phyloP scores from a whole-genome alignment of 2,797 vertebrate genomes.

The Bucorvus abyssinicus region DNA sequence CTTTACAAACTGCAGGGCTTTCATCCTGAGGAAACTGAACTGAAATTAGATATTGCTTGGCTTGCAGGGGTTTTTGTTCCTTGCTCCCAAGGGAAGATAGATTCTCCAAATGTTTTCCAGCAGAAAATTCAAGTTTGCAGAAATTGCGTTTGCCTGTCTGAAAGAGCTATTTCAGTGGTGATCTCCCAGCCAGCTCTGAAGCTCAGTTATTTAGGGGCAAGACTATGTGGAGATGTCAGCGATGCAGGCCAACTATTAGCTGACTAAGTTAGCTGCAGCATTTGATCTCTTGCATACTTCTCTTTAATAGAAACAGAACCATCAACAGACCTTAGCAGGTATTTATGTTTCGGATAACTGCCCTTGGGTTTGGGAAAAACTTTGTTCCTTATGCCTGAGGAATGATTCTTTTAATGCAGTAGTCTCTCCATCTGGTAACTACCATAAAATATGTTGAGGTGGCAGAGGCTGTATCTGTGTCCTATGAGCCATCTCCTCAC shows the following conservation, averaged over 20 bases:
- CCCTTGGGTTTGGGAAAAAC: not conserved
- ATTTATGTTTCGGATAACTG: not conserved
- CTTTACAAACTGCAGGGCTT: not conserved
- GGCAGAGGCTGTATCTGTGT: not conserved
- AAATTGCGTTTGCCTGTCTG: not conserved
- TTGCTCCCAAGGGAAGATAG: not conserved
- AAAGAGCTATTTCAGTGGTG: not conserved
- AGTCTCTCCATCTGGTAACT: not conserved
- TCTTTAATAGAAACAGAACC: constrained; percentile 13
- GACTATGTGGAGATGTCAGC: not conserved
- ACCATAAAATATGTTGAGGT: not conserved
- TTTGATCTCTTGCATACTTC: not conserved
- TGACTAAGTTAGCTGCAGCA: not conserved
- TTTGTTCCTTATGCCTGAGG: not conserved
- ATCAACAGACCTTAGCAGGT: not conserved
- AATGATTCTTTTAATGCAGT: not conserved
- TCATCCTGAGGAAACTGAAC: not conserved
- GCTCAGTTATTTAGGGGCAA: not conserved
- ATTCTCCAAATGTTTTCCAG: not conserved
- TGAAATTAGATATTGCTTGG: not conserved
- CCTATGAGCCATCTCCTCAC: not conserved
- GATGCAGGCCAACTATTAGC: not conserved
- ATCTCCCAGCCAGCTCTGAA: not conserved
- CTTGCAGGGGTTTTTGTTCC: not conserved
- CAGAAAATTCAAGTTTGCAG: not conserved